A percentile compares a stretch with the other conserved stretches of the same genome.
phyloP scores from a whole-genome alignment of 2,888 invertebrate species.

The Ectemnius lituratus region DNA sequence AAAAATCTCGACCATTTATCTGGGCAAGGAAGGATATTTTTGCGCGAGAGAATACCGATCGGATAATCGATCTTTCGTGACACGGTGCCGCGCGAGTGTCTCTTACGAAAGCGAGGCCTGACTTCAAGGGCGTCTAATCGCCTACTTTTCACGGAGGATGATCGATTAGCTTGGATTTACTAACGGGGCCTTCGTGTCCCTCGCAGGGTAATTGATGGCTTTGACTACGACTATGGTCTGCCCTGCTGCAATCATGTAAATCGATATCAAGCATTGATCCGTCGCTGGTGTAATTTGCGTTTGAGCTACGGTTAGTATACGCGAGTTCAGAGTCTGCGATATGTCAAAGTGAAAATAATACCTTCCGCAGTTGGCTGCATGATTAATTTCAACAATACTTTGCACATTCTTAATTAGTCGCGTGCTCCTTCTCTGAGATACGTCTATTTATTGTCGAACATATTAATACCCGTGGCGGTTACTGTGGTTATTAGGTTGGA shows the following conservation, averaged over 20 bases:
- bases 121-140: slow-evolving; percentile 41
- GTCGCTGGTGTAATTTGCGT: slow-evolving; percentile 1
- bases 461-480: not conserved
- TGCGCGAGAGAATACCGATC: slow-evolving; percentile 18
- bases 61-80: slow-evolving; percentile 29
- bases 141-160: slow-evolving; percentile 37
- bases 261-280: not conserved
- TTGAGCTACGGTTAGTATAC: not conserved
- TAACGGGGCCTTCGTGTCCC: not conserved
- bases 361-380: not conserved
- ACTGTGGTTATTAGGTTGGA: not conserved
- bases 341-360: not conserved
- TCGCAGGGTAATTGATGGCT: slow-evolving; percentile 16
- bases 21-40: no score
- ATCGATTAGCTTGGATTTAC: slow-evolving; percentile 41
- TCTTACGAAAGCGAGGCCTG: slow-evolving; percentile 44
- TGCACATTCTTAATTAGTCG: not conserved
- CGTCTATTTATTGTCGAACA: not conserved
- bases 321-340: not conserved
- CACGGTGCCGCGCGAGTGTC: slow-evolving; percentile 23
- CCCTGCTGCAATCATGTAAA: slow-evolving; percentile 12
- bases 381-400: not conserved
- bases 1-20: no score
- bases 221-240: not conserved
- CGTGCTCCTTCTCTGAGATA: not conserved